These are phyloP conservation scores for Drosophila lacteicornis DNA, from an alignment of 1,140 invertebrate species.

Conservation along the genomic window DNA sequence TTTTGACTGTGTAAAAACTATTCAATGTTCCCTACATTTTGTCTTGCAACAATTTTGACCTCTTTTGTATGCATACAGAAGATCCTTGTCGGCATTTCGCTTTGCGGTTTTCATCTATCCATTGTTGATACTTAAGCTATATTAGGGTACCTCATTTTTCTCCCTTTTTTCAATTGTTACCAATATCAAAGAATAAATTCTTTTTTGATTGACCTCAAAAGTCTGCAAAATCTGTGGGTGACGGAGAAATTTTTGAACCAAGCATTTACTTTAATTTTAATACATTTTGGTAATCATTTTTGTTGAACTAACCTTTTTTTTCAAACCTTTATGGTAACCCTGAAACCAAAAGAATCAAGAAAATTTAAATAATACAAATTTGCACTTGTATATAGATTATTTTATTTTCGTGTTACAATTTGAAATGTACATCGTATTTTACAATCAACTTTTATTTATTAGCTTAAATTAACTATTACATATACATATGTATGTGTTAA, in stretches of 20 bases:
- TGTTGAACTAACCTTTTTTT: too few relatives aligned
- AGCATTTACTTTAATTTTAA: background rate
- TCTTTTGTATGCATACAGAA: conserved; percentile 68
- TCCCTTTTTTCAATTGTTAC: conserved; percentile 24
- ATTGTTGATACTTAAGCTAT: conserved; percentile 63
- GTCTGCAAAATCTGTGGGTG: conserved; percentile 24
- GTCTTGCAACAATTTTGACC: conserved; percentile 78
- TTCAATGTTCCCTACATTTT: conserved; percentile 29
- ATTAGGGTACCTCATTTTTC: conserved; percentile 31
- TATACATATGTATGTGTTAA: background rate
- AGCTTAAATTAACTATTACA: conserved; percentile 21
- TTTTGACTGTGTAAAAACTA: conserved; percentile 43
- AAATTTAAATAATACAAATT: background rate
- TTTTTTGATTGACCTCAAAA: conserved; percentile 26
- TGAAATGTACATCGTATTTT: conserved; percentile 51
- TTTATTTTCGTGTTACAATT: conserved; percentile 34
- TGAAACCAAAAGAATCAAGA: background rate
- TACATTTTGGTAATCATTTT: background rate
- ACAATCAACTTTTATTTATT: conserved; percentile 54
- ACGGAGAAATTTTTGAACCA: conserved; percentile 6
- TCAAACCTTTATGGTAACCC: too few relatives aligned
- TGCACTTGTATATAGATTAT: conserved; percentile 14
- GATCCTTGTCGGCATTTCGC: conserved; percentile 48
- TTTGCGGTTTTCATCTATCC: conserved; percentile 59
- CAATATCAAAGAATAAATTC: background rate